phyloP scores from a whole-genome alignment of 1,140 invertebrate genomes.

The Monomorium pharaonis region DNA sequence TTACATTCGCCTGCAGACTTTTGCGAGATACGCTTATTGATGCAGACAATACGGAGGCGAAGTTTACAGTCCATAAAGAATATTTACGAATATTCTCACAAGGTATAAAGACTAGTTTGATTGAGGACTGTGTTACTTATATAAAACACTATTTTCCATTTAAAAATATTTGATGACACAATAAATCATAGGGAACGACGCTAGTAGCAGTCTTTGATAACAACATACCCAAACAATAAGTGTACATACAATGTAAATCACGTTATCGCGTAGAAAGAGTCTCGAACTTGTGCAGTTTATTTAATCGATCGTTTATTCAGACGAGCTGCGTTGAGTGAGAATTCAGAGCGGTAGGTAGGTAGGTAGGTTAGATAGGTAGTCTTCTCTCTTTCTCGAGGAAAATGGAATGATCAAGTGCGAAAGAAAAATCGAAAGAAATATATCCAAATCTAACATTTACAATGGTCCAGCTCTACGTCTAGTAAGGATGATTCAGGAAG shows the following conservation, averaged over 20 bases:
- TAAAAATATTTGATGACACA: not conserved
- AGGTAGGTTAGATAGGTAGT: not conserved
- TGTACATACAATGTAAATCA: slow-evolving; percentile 36
- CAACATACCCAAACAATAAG: not conserved
- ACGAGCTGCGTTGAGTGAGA: not conserved
- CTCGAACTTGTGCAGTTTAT: slow-evolving; percentile 30
- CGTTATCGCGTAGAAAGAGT: slow-evolving; percentile 9
- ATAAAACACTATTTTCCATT: not conserved
- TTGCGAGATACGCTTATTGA: slow-evolving; percentile 5
- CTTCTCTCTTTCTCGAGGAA: not conserved
- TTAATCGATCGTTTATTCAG: slow-evolving; percentile 33
- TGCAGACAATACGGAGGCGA: not conserved
- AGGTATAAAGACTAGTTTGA: not conserved
- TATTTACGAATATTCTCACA: not conserved
- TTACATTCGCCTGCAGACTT: slow-evolving; percentile 21
- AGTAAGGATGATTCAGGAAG: slow-evolving; percentile 82
- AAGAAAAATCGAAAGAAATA: slow-evolving; percentile 6
- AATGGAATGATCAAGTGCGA: not conserved
- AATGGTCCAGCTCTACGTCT: slow-evolving; percentile 60
- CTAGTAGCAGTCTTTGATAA: not conserved
- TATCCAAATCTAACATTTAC: not conserved
- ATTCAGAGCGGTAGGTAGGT: not conserved
- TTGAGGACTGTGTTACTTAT: not conserved
- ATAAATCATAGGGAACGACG: slow-evolving; percentile 4
- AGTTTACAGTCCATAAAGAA: not conserved